Evolutionary conservation across 2,113 vertebrate species (phyloP), one percentile per base, ranked within the genome.

Genomic region (Nicator chloris): DNA sequence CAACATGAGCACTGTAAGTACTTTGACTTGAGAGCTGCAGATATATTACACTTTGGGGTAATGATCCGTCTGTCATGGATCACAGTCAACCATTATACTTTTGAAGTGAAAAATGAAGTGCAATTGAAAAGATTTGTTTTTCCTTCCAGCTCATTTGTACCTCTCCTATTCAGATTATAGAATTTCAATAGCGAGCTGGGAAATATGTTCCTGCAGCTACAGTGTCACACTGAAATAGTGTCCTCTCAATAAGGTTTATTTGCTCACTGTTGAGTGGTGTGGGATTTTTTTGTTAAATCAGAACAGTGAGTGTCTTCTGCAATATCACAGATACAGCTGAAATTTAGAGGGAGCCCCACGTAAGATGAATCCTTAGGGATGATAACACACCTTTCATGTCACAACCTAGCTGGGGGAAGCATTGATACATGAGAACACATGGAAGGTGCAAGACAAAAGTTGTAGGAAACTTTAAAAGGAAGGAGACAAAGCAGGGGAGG

Each of bases 111-210:
- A 97, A 97, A 95, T 93, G 76, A 56, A 87, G 42, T 6, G 5
- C 53, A 92, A 51, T 93, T 94, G 51, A 81, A 95, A 93, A 95
- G 82, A 96, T 96, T 93, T 97, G 82, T 72, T 98, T 96, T 92
- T 69, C 33, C 73, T 96, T 96, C 61, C 23, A 96, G 85, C 81
- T 91, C 73, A 95, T 97, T 97, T 97, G 88, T 97, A 96, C 92
- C 66, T 89, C 45, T 97, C 65, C 57, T 69, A 78, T 96, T 95
- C 91, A 72, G 82, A 89, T 92, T 70, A 96, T 64, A 94, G 93
- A 95, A 96, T 96, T 96, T 96, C 91, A 94, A 75, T 92, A 95
- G 53, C 0, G 4, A 82, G 18, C 81, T 96, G 61, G 89, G 78
- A 96, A 95, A 92, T 93, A 81, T 63, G 24, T 73, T 93, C 35